Evolutionary conservation across 1,140 invertebrate genomes (phyloP).

Genomic region (Drosophila bocqueti): DNA sequence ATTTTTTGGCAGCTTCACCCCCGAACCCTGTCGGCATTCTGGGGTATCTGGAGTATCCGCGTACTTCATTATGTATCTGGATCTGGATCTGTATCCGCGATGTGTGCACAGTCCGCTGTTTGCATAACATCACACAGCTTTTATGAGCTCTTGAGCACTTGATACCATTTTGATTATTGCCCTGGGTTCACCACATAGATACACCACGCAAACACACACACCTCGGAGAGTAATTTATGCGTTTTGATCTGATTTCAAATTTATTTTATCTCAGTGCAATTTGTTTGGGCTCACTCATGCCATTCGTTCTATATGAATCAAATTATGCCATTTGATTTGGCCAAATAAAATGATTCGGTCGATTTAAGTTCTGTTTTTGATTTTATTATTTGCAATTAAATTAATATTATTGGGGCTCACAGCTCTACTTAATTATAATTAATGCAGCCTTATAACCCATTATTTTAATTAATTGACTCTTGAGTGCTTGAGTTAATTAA

Average conservation of each 20-base stretch:
- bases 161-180: conserved; percentile 50
- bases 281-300: background rate
- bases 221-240: conserved; percentile 3
- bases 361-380: background rate
- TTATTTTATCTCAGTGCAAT: conserved; percentile 1
- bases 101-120: conserved; percentile 42
- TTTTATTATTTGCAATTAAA: background rate
- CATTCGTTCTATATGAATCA: too few species aligned
- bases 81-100: conserved; percentile 23
- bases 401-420: background rate
- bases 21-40: conserved; percentile 9
- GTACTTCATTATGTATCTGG: conserved; percentile 22
- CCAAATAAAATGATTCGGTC: background rate
- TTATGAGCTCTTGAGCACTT: conserved; percentile 35
- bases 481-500: background rate
- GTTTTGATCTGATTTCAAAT: conserved; percentile 13
- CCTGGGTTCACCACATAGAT: conserved; percentile 25
- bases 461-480: background rate
- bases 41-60: background rate
- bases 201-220: conserved; percentile 17
- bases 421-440: background rate
- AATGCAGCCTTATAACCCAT: background rate
- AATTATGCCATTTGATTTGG: background rate
- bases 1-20: conserved; percentile 48
- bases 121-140: conserved; percentile 38